Evolutionary conservation across 2,113 vertebrate genomes (phyloP).

Genomic region (Planiliza haematocheilus): DNA sequence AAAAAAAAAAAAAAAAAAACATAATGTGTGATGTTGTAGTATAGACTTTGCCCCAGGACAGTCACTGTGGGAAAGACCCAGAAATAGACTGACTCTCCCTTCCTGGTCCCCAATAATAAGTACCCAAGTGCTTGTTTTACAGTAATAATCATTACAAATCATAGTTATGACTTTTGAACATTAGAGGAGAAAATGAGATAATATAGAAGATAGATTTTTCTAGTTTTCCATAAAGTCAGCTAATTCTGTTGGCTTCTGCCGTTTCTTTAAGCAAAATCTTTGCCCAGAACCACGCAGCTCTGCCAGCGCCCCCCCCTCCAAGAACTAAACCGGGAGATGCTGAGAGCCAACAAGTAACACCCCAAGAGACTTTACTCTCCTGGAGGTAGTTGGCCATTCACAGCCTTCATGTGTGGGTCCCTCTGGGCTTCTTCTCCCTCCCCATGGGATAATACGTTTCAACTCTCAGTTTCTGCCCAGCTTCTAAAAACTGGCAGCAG

Average conservation of each 20-base stretch:
- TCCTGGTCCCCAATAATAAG: slow-evolving; percentile 34
- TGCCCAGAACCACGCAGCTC: slow-evolving; percentile 10
- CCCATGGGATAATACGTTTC: too few species aligned
- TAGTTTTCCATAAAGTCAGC: slow-evolving; percentile 45
- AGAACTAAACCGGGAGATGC: slow-evolving; percentile 44
- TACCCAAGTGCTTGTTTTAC: slow-evolving; percentile 35
- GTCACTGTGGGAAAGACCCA: slow-evolving; percentile 6
- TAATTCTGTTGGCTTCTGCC: slow-evolving; percentile 31
- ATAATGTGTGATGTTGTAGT: slow-evolving; percentile 17
- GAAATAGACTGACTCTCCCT: slow-evolving; percentile 1
- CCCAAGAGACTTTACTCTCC: slow-evolving; percentile 51
- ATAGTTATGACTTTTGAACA: too few species aligned
- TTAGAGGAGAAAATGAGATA: slow-evolving; percentile 16
- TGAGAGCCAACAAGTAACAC: slow-evolving; percentile 53
- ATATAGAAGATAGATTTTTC: neutral
- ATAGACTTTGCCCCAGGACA: slow-evolving; percentile 46
- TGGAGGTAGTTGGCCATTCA: slow-evolving; percentile 44
- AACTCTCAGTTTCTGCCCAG: too few species aligned
- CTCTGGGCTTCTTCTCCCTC: slow-evolving; percentile 9
- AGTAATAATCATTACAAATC: slow-evolving; percentile 46
- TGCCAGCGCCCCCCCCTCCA: slow-evolving; percentile 34
- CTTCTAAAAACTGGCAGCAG: neutral
- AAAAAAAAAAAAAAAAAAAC: slow-evolving; percentile 15
- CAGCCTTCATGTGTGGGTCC: slow-evolving; percentile 53
- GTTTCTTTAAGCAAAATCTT: slow-evolving; percentile 38